Evolutionary conservation across 2,888 invertebrate genomes (phyloP).

Genomic region (Chaetoderma sp.): DNA sequence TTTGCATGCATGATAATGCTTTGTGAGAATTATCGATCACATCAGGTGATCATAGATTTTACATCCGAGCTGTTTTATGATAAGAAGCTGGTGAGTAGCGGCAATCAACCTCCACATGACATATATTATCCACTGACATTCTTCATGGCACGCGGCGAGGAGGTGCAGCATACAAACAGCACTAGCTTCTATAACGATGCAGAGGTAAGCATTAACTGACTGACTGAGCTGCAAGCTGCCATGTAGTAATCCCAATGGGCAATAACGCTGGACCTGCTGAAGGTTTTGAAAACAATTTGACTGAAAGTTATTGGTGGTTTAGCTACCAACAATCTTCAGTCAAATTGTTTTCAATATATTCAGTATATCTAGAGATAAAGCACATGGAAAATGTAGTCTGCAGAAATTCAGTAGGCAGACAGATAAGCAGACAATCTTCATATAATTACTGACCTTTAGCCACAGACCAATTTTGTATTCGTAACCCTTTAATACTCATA

Average conservation of each 20-base stretch:
- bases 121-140: conserved; percentile 82
- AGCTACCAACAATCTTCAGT: no score
- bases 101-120: conserved; percentile 79
- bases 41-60: conserved; percentile 83
- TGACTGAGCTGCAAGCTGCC: background rate
- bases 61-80: conserved; percentile 87
- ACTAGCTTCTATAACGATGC: conserved; percentile 86
- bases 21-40: conserved; percentile 86
- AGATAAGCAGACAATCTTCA: no score
- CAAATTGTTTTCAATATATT: no score
- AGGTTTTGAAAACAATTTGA: background rate
- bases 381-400: no score
- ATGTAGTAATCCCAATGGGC: no score
- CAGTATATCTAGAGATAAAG: no score
- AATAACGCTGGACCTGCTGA: no score
- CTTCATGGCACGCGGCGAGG: conserved; percentile 84
- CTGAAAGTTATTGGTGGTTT: no score
- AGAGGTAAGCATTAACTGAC: conserved; percentile 73
- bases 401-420: no score
- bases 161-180: conserved; percentile 79
- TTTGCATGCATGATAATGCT: conserved; percentile 84
- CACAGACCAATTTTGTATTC: no score
- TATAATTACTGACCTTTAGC: no score
- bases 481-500: no score
- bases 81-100: conserved; percentile 80